A percentile compares a stretch with the other conserved stretches of the same genome.
These are phyloP conservation scores for Acropora tenuis DNA, from an alignment of 64 coral and sea anemone genomes.

Conservation along the genomic window DNA sequence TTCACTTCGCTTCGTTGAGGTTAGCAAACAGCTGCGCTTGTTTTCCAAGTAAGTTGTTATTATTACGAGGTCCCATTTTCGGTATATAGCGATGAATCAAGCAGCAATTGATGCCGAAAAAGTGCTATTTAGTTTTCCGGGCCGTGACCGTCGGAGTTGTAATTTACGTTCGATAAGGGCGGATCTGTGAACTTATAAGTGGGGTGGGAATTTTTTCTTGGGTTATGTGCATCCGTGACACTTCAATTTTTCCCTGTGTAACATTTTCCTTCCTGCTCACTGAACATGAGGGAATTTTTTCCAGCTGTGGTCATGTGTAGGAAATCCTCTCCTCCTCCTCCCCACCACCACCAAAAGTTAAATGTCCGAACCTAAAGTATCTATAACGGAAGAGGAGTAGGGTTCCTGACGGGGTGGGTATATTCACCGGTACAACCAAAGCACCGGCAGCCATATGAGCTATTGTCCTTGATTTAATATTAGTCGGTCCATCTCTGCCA, in stretches of 20 bases:
- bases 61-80: background rate
- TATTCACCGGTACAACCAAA: background rate
- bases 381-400: too few species aligned
- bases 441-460: too few species aligned
- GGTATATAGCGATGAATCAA: background rate
- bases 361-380: too few species aligned
- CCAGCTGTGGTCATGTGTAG: background rate
- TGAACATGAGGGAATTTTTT: background rate
- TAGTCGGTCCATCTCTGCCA: too few species aligned
- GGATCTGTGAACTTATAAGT: background rate
- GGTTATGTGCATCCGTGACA: background rate
- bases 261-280: too few species aligned
- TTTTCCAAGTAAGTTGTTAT: background rate
- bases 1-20: background rate
- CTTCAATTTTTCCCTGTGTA: too few species aligned
- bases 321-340: too few species aligned
- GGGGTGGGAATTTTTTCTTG: background rate
- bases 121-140: background rate
- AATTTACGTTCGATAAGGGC: background rate
- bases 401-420: too few species aligned
- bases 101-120: background rate
- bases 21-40: background rate
- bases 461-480: too few species aligned
- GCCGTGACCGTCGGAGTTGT: slow-evolving; percentile 1
- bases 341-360: too few species aligned